Percentiles rank a stretch among this genome's conserved stretches.
These are phyloP conservation scores for Chaetodon auriga DNA, from an alignment of 2,113 vertebrate species.

Conservation along the genomic window DNA sequence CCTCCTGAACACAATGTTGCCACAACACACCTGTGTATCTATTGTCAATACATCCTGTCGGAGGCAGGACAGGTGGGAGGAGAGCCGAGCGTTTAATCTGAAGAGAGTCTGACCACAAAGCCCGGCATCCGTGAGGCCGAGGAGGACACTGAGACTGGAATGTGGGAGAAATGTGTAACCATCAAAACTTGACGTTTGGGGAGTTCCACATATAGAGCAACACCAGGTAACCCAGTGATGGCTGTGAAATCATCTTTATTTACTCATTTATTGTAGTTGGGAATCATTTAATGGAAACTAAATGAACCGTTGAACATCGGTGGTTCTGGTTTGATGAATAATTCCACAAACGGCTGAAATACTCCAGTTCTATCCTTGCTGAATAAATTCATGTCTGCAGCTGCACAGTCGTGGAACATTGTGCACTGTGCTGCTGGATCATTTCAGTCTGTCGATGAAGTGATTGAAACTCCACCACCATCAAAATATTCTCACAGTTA, in stretches of 20 bases:
- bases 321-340: not conserved
- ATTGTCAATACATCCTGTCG: constrained; percentile 61
- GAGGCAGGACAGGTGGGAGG: not conserved
- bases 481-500: not conserved
- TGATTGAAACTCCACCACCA: not conserved
- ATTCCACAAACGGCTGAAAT: not conserved
- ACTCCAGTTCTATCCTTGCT: not conserved
- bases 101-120: not conserved
- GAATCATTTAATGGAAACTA: not conserved
- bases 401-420: not conserved
- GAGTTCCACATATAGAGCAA: no score
- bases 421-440: not conserved
- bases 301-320: not conserved
- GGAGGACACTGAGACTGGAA: not conserved
- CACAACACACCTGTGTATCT: constrained; percentile 64
- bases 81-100: not conserved
- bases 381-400: not conserved
- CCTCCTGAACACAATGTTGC: constrained; percentile 43
- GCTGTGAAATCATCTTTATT: not conserved
- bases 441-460: not conserved
- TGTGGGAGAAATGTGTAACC: not conserved
- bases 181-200: not conserved
- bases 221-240: no score
- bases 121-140: not conserved
- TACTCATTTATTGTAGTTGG: not conserved